Conservation (phyloP, 2,888 invertebrate species). For the Clitarchus hookeri region DNA sequence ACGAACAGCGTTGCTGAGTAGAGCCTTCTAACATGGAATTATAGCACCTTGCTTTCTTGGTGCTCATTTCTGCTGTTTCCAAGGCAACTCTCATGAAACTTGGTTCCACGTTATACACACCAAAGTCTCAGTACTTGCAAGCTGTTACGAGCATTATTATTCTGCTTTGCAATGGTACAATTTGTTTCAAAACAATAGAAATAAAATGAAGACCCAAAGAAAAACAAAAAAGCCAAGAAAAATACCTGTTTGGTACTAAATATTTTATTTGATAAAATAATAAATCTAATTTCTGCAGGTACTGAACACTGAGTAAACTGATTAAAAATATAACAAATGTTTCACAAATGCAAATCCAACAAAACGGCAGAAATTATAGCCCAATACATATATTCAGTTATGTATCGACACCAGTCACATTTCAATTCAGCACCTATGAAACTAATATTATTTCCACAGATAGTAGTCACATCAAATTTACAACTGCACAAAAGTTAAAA, state of each 20-base stretch:
- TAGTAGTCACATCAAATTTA: not conserved
- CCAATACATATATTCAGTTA: not conserved
- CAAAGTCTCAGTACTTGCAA: not conserved
- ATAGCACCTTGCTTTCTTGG: not conserved
- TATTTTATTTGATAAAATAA: not conserved
- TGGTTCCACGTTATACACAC: not conserved
- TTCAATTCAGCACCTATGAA: not conserved
- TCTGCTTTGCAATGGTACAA: not conserved
- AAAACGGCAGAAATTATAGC: slow-evolving; percentile 8
- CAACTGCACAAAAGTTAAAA: not conserved
- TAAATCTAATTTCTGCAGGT: not conserved
- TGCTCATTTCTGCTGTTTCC: not conserved
- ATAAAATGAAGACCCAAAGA: not conserved
- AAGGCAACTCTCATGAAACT: not conserved
- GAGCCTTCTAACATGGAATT: not conserved
- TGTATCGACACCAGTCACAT: not conserved
- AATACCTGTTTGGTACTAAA: not conserved
- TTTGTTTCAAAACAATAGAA: no score
- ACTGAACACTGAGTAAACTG: not conserved
- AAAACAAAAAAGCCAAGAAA: not conserved
- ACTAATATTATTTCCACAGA: not conserved
- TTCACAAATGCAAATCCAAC: not conserved
- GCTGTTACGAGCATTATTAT: not conserved
- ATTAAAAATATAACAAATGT: slow-evolving; percentile 5
- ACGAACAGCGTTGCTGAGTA: not conserved